Evolutionary conservation across 2,888 invertebrate genomes (phyloP).

Genomic region (Lypha dubia): DNA sequence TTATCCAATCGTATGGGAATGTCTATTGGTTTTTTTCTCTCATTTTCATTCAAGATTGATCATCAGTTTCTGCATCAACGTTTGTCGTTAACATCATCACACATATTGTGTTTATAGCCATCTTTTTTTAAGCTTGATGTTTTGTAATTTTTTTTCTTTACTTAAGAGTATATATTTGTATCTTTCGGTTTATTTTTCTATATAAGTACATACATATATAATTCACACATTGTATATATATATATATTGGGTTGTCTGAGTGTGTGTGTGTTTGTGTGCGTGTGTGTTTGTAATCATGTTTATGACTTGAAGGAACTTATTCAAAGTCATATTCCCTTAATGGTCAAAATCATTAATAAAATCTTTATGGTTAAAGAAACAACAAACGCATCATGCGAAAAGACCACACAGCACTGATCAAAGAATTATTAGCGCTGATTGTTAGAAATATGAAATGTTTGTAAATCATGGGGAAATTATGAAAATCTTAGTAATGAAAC

Average conservation of each 20-base stretch:
- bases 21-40: slow-evolving; percentile 5
- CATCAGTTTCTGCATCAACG: slow-evolving; percentile 39
- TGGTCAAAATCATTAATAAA: slow-evolving; percentile 61
- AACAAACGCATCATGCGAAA: slow-evolving; percentile 12
- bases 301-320: slow-evolving; percentile 43
- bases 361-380: slow-evolving; percentile 30
- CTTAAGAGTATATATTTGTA: too few relatives aligned
- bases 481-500: neutral
- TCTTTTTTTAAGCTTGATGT: slow-evolving; percentile 42
- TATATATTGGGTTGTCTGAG: too few relatives aligned
- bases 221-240: slow-evolving; percentile 58
- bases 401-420: slow-evolving; percentile 56
- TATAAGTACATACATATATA: too few relatives aligned
- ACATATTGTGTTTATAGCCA: slow-evolving; percentile 27
- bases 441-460: slow-evolving; percentile 27
- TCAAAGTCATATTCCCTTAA: slow-evolving; percentile 63
- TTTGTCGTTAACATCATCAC: slow-evolving; percentile 50
- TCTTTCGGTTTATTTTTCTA: slow-evolving; percentile 32
- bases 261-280: neutral
- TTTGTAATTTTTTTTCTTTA: slow-evolving; percentile 10
- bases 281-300: slow-evolving; percentile 20
- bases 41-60: slow-evolving; percentile 48
- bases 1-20: slow-evolving; percentile 37
- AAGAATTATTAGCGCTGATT: slow-evolving; percentile 29
- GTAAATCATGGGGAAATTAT: slow-evolving; percentile 1